Evolutionary conservation across 2,888 invertebrate species (phyloP).

Genomic region (Xestia xanthographa): DNA sequence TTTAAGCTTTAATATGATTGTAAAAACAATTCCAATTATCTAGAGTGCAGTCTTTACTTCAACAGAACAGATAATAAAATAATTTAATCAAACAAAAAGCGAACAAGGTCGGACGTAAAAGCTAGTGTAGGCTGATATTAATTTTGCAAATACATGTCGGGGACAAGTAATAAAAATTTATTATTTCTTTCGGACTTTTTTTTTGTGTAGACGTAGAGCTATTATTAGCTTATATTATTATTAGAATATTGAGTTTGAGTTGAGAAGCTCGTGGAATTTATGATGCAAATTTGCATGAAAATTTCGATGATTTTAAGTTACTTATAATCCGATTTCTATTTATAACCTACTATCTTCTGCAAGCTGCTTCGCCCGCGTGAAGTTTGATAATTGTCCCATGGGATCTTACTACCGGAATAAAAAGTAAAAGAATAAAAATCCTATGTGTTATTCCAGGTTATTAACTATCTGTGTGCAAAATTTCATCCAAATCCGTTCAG

Average conservation of each 20-base stretch:
- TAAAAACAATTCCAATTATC: slow-evolving; percentile 19
- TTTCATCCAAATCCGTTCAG: no score
- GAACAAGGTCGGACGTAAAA: background rate
- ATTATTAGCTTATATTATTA: background rate
- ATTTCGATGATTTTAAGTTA: no score
- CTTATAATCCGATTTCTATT: no score
- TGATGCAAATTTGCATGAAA: no score
- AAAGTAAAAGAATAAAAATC: no score
- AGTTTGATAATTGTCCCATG: no score
- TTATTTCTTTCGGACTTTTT: background rate
- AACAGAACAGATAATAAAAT: slow-evolving; percentile 29
- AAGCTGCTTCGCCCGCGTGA: no score
- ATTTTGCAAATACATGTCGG: slow-evolving; percentile 24
- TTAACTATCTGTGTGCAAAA: no score
- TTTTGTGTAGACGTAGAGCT: background rate
- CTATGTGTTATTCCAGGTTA: no score
- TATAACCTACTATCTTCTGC: no score
- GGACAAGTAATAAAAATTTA: slow-evolving; percentile 24
- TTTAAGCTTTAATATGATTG: background rate
- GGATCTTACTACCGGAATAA: no score
- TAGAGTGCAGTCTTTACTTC: slow-evolving; percentile 5
- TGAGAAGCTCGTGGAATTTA: background rate
- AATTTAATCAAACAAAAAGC: slow-evolving; percentile 42
- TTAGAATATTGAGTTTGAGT: background rate
- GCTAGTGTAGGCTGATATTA: slow-evolving; percentile 15